These are phyloP conservation scores for Imbricaverruca yamaguchii DNA, from an alignment of 2,888 invertebrate species.

Conservation along the genomic window DNA sequence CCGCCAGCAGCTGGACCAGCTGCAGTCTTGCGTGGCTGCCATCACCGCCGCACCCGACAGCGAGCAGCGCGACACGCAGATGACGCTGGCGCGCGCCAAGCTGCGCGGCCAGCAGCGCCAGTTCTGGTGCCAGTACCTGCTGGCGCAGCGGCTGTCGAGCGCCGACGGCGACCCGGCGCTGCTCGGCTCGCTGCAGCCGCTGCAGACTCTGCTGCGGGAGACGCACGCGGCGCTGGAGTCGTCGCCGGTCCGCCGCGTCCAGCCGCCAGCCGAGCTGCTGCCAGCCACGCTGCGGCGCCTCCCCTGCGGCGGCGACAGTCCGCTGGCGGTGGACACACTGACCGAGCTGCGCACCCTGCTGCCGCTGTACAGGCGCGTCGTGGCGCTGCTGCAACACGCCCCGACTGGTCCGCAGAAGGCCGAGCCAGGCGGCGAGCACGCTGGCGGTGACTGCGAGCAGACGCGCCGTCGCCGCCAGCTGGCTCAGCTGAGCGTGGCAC, in stretches of 20 bases:
- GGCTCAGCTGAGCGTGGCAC: background rate
- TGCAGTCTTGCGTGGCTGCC: background rate
- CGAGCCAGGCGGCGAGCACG: too few relatives aligned
- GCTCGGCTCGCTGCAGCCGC: background rate
- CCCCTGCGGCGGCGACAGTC: background rate
- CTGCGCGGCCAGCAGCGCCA: constrained; percentile 4
- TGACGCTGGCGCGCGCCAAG: background rate
- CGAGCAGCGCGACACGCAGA: background rate
- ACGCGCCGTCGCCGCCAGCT: background rate
- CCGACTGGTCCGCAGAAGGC: background rate
- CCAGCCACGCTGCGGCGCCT: background rate
- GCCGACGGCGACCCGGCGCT: background rate
- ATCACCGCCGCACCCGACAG: background rate
- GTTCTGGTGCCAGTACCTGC: constrained; percentile 8
- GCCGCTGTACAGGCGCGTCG: background rate
- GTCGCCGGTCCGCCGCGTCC: background rate
- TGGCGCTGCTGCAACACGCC: background rate
- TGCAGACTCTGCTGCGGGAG: background rate
- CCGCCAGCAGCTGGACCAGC: constrained; percentile 1
- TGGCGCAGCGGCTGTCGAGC: background rate
- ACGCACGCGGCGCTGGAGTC: constrained; percentile 10
- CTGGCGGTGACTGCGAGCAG: too few relatives aligned
- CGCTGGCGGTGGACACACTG: background rate
- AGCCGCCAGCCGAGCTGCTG: too few relatives aligned
- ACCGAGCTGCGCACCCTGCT: background rate